A percentile compares a stretch with the other conserved stretches of the same genome.
Conservation (phyloP, 2,797 vertebrate genomes). For the Sebastes jordani region DNA sequence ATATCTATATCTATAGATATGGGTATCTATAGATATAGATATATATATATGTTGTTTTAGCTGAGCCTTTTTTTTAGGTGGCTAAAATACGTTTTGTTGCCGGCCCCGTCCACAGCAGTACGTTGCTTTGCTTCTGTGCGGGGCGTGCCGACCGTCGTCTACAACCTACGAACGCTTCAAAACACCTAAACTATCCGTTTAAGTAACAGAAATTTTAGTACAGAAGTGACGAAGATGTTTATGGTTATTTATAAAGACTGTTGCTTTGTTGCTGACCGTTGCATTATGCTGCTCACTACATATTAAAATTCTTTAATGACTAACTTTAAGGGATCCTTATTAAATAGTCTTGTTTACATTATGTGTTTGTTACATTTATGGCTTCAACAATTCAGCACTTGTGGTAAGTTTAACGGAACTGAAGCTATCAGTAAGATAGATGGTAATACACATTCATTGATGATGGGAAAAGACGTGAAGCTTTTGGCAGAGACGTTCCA, state of each 20-base stretch:
- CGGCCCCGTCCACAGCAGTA: too few relatives aligned
- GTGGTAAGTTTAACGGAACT: not conserved
- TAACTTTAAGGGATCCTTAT: not conserved
- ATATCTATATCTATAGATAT: too few relatives aligned
- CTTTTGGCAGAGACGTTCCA: constrained; percentile 7
- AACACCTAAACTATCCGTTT: too few relatives aligned
- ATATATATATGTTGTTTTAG: too few relatives aligned
- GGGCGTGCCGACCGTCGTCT: too few relatives aligned
- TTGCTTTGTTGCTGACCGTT: not conserved
- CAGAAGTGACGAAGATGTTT: not conserved
- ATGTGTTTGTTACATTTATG: not conserved
- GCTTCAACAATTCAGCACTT: not conserved
- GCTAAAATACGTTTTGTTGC: too few relatives aligned
- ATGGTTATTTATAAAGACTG: not conserved
- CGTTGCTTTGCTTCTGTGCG: too few relatives aligned
- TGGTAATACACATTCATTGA: not conserved
- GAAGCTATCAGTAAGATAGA: not conserved
- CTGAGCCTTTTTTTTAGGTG: too few relatives aligned
- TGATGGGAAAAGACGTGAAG: constrained; percentile 8
- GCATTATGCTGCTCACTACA: not conserved
- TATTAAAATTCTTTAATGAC: not conserved
- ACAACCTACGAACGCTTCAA: too few relatives aligned
- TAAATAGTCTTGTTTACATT: not conserved
- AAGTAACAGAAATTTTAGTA: not conserved
- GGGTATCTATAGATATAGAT: too few relatives aligned